Base-by-base conservation (phyloP, 2,113 vertebrate species). In the Actenoides lindsayi region DNA sequence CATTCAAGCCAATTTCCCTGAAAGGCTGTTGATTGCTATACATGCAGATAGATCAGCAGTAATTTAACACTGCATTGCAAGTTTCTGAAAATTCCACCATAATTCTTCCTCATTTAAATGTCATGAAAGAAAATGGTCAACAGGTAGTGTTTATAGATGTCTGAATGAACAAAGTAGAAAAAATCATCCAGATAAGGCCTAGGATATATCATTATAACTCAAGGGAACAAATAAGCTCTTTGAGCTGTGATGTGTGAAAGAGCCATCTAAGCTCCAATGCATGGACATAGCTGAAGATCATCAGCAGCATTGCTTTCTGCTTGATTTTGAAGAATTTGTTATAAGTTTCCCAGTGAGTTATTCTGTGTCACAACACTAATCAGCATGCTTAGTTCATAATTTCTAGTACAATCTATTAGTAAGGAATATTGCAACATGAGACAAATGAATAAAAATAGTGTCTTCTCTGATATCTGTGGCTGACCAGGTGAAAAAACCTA, bases 251-350 rank as follows among this genome's bases (percentile, higher is more conserved):
- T 77, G 5, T 1, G 9, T 65, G 25, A 67, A 94, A 1, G 1
- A 44, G 18, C 48, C 31, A 30, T 31, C 23, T 77, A 9, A 31
- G 31, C 24, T 69, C 24, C 2, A 6, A 0, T 31, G 35, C 0
- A 1, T 7, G 31, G 56, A 31, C 7, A 1, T 15, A 76, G 23
- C 44, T 48, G 3, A 65, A 79, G 62, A 21, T 71, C 57, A 62
- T 86, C 63, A 76, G 54, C 31, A 84, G 33, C 16, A 30, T 35
- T 64, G 17, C 21, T 86, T 65, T 89, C 8, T 86, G 56, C 33
- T 53, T 64, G 18, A 19, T 62, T 94, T 69, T 46, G 60, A 59
- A 51, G 69, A 44, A n/a, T 44, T 48, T 41, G 1, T 51, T 60
- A 5, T n/a, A n/a, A n/a, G n/a, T n/a, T n/a, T n/a, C 73, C 56